Evolutionary conservation across 2,797 vertebrate genomes (phyloP), one percentile per base, ranked within the genome.

Genomic region (Toxotes lorentzi): DNA sequence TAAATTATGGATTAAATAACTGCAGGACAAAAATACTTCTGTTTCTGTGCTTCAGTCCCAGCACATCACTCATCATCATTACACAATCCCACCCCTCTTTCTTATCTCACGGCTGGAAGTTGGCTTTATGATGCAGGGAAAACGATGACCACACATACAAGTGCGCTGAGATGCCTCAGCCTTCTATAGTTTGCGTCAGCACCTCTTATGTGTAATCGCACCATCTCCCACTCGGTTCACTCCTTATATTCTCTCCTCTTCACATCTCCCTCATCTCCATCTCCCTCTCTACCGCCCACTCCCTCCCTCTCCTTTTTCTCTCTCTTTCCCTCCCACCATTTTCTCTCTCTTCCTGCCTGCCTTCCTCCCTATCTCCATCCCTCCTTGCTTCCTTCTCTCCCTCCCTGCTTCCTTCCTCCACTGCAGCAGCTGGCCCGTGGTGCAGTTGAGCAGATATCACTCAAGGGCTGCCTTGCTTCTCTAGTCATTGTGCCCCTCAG

Each of bases 191-290:
- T 87, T 90, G 88, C 92, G 81, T 92, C 90, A 91, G 89, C 77
- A 63, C 79, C 92, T 92, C 90, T 92, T 83, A 83, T 88, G 92
- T 88, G 90, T 91, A 92, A 94, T 93, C 86, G 69, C 90, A 87
- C 89, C 87, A 84, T 93, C 93, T 92, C 93, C 91, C 92, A 93
- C 92, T 92, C 86, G 81, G 75, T 93, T 92, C 92, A 73, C 91
- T 91, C 88, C 92, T 92, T 85, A 76, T 64, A 91, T 88, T 84
- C 91, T 87, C 89, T 91, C 84, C 88, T 91, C 92, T 87, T 92
- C 89, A 83, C 85, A 90, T 88, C 89, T 88, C 89, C 87, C 84
- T 88, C 90, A 85, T 85, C 86, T 82, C 85, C 54, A 82, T 78
- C 73, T 82, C 85, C 84, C 85, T 90, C 86, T 90, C 86, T 69